Evolutionary conservation across 1,140 invertebrate species (phyloP), one percentile per base, ranked within the genome.

Genomic region (Stratiolaelaps scimitus): DNA sequence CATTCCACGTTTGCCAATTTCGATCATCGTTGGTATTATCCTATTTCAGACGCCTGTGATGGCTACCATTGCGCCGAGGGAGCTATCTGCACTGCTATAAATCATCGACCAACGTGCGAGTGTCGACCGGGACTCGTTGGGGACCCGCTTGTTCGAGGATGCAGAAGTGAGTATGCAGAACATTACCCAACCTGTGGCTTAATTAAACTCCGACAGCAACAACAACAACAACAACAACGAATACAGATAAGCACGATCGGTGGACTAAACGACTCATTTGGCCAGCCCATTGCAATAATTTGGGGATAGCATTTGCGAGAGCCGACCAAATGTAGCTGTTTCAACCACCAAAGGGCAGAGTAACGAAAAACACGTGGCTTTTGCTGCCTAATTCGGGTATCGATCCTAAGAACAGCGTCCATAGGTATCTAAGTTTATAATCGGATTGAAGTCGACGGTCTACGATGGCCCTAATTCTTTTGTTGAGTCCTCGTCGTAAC

Each of bases 151-250:
- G 67, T 67, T 28, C 60, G 47, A 64, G 71, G 71, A 19, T 72
- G 71, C 64, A 65, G 67, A 34, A 43, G 71, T 72, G 66, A 67
- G 66, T 68, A 28, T 43, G n/a, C n/a, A n/a, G n/a, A 46, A 34
- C 4, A 2, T 43, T 1, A 40, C 34, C 10, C 34, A 40, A 10
- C 10, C 34, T 4, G 34, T 40, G 34, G 4, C 10, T 40, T 40
- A 40, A 40, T 40, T 10, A 40, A 40, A 40, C 34, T 6, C 4
- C 34, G 91, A 88, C 73, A 85, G 85, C 17, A 78, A 83, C 26
- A 85, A 40, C 34, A 40, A 40, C 34, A 92, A 88, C 73, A 85
- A 85, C 17, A 78, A 83, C 26, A 85, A 90, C 75, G 88, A 92
- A n/a, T n/a, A n/a, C n/a, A n/a, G n/a, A n/a, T n/a, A n/a, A 78